A percentile compares a stretch with the other conserved stretches of the same genome.
phyloP scores from a whole-genome alignment of 1,140 invertebrate genomes.

The Camponotus vicinus region DNA sequence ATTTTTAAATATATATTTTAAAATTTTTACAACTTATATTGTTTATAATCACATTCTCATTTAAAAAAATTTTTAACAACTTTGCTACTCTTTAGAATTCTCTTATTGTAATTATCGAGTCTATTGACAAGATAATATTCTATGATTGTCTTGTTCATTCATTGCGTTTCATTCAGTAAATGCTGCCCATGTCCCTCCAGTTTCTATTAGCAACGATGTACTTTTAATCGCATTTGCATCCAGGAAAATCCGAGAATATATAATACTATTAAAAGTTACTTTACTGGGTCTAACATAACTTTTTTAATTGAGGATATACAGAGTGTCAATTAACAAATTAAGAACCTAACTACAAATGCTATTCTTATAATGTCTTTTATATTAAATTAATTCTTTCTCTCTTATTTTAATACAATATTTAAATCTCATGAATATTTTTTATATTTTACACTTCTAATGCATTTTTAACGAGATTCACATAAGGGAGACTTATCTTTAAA shows the following conservation, averaged over 20 bases:
- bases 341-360: not conserved
- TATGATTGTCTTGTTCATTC: not conserved
- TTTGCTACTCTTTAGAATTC: not conserved
- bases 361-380: not conserved
- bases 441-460: not conserved
- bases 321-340: constrained; percentile 23
- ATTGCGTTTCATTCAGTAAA: constrained; percentile 36
- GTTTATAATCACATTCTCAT: not conserved
- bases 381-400: constrained; percentile 1
- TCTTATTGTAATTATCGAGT: not conserved
- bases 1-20: not conserved
- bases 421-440: not conserved
- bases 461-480: not conserved
- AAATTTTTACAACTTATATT: not conserved
- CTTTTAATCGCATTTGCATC: constrained; percentile 53
- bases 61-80: not conserved
- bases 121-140: constrained; percentile 3
- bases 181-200: not conserved
- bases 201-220: constrained; percentile 40
- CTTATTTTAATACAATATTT: not conserved
- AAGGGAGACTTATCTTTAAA: not conserved
- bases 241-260: constrained; percentile 29
- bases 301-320: constrained; percentile 17
- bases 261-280: constrained; percentile 45
- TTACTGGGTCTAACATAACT: constrained; percentile 19